phyloP scores from a whole-genome alignment of 2,797 vertebrate genomes.

The Coluber constrictor region DNA sequence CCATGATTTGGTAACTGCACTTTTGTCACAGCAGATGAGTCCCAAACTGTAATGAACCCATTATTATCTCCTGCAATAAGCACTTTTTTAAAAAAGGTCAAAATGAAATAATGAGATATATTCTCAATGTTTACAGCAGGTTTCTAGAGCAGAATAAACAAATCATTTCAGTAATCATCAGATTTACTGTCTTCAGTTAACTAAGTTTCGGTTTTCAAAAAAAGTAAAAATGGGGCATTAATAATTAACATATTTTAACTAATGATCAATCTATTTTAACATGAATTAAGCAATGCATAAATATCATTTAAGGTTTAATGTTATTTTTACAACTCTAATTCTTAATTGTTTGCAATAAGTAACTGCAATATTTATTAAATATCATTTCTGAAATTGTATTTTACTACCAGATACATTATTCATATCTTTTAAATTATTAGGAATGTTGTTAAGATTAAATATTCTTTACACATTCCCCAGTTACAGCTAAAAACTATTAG shows the following conservation, averaged over 20 bases:
- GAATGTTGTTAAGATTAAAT: conserved; percentile 62
- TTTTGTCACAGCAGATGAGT: conserved; percentile 59
- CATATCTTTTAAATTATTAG: conserved; percentile 55
- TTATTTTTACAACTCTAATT: not conserved
- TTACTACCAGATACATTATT: not conserved
- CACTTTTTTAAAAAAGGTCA: not conserved
- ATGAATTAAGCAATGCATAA: not conserved
- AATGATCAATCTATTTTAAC: not conserved
- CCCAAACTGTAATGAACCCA: conserved; percentile 45
- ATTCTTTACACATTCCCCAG: conserved; percentile 64
- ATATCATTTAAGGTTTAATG: not conserved
- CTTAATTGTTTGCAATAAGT: not conserved
- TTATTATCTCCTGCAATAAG: conserved; percentile 45
- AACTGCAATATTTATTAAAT: not conserved
- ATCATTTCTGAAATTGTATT: not conserved
- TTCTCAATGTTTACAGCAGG: conserved; percentile 34
- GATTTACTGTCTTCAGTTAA: not conserved
- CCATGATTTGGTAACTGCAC: conserved; percentile 53
- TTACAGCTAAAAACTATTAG: conserved; percentile 66
- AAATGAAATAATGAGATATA: conserved; percentile 11
- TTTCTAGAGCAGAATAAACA: not conserved
- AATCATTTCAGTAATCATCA: not conserved
- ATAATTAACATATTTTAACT: not conserved
- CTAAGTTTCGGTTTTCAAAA: not conserved
- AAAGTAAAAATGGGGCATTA: not conserved